Evolutionary conservation across 2,888 invertebrate species (phyloP).

Genomic region (Drosophila phalerata): DNA sequence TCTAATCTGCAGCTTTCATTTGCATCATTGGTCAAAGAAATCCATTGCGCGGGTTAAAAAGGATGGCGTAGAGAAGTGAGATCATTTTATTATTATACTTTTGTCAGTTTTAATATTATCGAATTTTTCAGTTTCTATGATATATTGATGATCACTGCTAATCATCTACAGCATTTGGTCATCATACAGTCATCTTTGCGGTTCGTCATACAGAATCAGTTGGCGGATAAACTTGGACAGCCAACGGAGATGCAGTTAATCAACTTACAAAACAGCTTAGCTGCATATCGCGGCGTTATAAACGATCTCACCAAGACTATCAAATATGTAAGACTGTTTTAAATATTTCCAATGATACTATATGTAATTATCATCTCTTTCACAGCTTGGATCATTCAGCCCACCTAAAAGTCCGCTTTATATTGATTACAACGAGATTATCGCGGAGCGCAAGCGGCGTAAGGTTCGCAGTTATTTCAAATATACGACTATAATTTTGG

Average conservation of each 20-base stretch:
- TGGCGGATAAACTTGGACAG: conserved; percentile 64
- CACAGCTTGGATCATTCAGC: conserved; percentile 82
- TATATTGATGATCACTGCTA: conserved; percentile 83
- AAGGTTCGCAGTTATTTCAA: conserved; percentile 79
- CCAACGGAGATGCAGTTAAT: conserved; percentile 58
- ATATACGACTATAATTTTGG: conserved; percentile 81
- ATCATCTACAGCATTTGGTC: conserved; percentile 83
- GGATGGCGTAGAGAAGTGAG: conserved; percentile 62
- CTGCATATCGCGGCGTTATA: conserved; percentile 73
- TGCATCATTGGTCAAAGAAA: conserved; percentile 83
- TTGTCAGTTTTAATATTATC: background rate
- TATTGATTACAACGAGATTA: conserved; percentile 82
- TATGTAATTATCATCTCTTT: background rate
- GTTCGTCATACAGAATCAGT: conserved; percentile 70
- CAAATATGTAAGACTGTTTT: conserved; percentile 80
- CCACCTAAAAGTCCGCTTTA: conserved; percentile 80
- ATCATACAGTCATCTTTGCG: conserved; percentile 80
- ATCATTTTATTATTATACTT: background rate
- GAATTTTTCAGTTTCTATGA: conserved; percentile 82
- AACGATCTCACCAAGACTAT: conserved; percentile 76
- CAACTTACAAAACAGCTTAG: conserved; percentile 62
- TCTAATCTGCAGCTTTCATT: conserved; percentile 78
- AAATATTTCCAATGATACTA: background rate
- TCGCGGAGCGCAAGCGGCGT: conserved; percentile 76
- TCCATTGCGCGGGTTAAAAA: conserved; percentile 78